Base-by-base conservation (phyloP, 2,113 vertebrate species). In the Crocuta crocuta region DNA sequence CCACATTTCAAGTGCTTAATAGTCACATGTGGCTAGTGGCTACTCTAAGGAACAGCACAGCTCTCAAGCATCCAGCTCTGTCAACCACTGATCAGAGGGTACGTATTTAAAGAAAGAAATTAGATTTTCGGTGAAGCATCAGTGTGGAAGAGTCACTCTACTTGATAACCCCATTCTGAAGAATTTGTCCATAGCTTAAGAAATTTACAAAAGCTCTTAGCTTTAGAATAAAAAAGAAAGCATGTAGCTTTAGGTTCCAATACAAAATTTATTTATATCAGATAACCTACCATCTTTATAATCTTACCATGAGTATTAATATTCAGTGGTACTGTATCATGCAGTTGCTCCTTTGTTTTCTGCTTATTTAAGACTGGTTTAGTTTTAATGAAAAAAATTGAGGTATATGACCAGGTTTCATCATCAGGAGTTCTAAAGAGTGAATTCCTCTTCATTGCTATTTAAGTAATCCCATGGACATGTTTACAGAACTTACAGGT, bases 401-500 rank as follows among this genome's bases (percentile, higher is more conserved):
- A 90, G 24, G 53, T 71, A 43, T 45, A 94, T 83, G 68, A 95
- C 43, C 93, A 87, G 31, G 24, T 73, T 74, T 93, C 83, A 96
- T 58, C 43, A 92, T 68, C 45, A 94, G 24, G n/a, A 83, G 35
- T 86, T 93, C 10, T 96, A 78, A 74, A 70, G 82, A 96, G 90
- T 48, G 28, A 61, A 84, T 80, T 96, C 13, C 28, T 97, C 53
- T 81, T 95, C 17, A 55, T 4, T 74, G 61, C 50, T 84, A 93
- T 63, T 50, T 96, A 89, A 80, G 83, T 10, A 85, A 61, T 76
- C 48, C 70, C 73, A 83, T 0, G 5, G 86, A 85, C 71, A 93
- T 19, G 80, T 70, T 96, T 89, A 96, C 12, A 96, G 35, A 98
- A 99, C 99, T 99, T 99, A 99, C 99, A 99, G 99, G 99, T 98